Percentiles rank a stretch among this genome's conserved stretches.
Conservation (phyloP, 2,113 vertebrate genomes). For the Cyprinodon tularosa region DNA sequence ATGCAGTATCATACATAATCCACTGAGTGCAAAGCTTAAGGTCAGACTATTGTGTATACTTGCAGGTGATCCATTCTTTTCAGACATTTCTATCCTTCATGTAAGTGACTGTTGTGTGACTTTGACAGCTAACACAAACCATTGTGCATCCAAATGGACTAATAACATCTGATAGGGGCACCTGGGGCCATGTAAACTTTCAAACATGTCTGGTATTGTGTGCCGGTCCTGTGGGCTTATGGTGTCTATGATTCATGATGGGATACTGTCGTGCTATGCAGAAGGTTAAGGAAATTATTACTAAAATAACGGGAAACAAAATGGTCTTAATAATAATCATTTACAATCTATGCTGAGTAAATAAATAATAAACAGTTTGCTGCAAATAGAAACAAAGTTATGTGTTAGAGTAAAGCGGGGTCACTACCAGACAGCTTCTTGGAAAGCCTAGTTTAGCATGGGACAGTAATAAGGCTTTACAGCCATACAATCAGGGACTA, state of each 20-base stretch:
- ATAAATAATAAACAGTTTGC: not conserved
- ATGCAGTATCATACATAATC: slow-evolving; percentile 32
- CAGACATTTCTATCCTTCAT: slow-evolving; percentile 68
- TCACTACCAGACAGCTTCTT: slow-evolving; percentile 6
- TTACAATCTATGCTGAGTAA: not conserved
- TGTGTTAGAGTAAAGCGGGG: not conserved
- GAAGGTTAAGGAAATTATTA: slow-evolving; percentile 28
- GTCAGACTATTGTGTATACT: slow-evolving; percentile 38
- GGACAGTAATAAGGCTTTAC: slow-evolving; percentile 40
- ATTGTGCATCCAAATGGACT: slow-evolving; percentile 54
- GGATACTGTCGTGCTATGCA: slow-evolving; percentile 35
- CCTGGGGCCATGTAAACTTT: slow-evolving; percentile 61
- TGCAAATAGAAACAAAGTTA: not conserved
- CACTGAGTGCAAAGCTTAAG: slow-evolving; percentile 53
- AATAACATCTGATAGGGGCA: slow-evolving; percentile 70
- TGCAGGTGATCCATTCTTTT: slow-evolving; percentile 66
- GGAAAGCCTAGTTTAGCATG: slow-evolving; percentile 26
- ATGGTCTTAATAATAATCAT: not conserved
- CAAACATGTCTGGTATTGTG: slow-evolving; percentile 56
- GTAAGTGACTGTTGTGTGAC: slow-evolving; percentile 46
- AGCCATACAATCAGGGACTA: slow-evolving; percentile 47
- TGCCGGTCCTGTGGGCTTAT: slow-evolving; percentile 31
- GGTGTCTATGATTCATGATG: slow-evolving; percentile 57
- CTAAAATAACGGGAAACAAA: not conserved
- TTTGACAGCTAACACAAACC: slow-evolving; percentile 46